Conservation (phyloP, 2,113 vertebrate species). For the Marcusenius ussheri region DNA sequence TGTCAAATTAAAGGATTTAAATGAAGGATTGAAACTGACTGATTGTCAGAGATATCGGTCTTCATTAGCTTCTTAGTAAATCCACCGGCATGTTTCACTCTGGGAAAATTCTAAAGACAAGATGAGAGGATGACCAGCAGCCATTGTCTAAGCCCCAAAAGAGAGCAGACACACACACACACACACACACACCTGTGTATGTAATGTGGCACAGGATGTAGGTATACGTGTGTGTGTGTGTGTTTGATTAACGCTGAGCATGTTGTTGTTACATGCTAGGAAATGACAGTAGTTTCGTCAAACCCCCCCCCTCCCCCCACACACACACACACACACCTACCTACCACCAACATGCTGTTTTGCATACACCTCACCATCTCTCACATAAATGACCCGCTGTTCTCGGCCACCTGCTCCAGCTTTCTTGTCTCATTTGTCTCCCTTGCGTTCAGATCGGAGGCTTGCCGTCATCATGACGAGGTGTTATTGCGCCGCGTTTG, state of each 20-base stretch:
- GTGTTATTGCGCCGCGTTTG: not conserved
- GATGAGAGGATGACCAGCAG: not conserved
- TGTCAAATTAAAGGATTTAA: not conserved
- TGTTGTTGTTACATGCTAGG: slow-evolving; percentile 31
- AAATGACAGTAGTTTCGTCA: not conserved
- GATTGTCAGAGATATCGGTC: not conserved
- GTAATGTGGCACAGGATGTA: not conserved
- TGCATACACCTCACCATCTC: not conserved
- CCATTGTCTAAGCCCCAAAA: not conserved
- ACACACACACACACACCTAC: not conserved
- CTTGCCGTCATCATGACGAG: not conserved
- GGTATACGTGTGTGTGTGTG: not conserved
- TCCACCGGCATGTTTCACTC: not conserved
- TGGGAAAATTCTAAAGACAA: not conserved
- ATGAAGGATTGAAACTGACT: not conserved
- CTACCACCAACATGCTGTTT: not conserved
- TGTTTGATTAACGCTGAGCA: not conserved
- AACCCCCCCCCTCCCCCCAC: not conserved
- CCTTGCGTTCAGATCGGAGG: not conserved
- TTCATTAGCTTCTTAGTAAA: not conserved
- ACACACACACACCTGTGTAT: slow-evolving; percentile 33
- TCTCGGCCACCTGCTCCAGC: not conserved
- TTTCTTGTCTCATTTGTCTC: not conserved
- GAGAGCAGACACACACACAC: not conserved
- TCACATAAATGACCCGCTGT: not conserved